Evolutionary conservation across 1,140 invertebrate species (phyloP), one percentile per base, ranked within the genome.

Genomic region (Eupristina koningsbergeri): DNA sequence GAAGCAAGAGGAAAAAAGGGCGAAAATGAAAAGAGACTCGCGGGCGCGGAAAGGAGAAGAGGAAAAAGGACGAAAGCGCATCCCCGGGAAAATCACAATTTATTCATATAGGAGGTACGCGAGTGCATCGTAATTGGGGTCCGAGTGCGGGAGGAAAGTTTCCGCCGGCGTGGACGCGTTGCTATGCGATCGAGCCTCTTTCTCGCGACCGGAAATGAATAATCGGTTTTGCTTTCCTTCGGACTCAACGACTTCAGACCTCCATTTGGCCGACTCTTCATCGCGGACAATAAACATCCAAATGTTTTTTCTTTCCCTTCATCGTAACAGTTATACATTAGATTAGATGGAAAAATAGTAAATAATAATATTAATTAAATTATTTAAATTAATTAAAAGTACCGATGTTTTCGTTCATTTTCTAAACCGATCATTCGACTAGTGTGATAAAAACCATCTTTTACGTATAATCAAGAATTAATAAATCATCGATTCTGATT

Each of bases 61-160:
- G 85, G 85, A 86, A 86, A 87, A 87, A 87, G 85, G 85, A 86
- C 86, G 78, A 83, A 85, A 87, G 86, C 47, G 74, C 50, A 50
- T 88, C 75, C 82, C 79, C 86, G 85, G n/a, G n/a, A 88, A 85
- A 87, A 87, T 86, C 78, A 71, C 88, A 86, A 89, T 89, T 90
- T 89, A 91, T 91, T 88, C 89, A 89, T 88, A 86, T 87, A 76
- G 80, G 50, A 71, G 58, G 67, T 84, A 86, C 85, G 85, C 86
- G 76, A 85, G 53, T 85, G 74, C 81, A 83, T 76, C n/a, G 77
- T 80, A 71, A 71, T 41, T 71, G 36, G 8, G 26, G 39, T n/a
- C 22, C 67, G 41, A n/a, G 26, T 39, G 64, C 36, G 26, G 22
- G 34, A 39, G 19, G 74, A 13, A 17, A 39, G 6, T 45, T 77